Conservation (phyloP, 2,797 vertebrate genomes). For the Pseudopleuronectes americanus region DNA sequence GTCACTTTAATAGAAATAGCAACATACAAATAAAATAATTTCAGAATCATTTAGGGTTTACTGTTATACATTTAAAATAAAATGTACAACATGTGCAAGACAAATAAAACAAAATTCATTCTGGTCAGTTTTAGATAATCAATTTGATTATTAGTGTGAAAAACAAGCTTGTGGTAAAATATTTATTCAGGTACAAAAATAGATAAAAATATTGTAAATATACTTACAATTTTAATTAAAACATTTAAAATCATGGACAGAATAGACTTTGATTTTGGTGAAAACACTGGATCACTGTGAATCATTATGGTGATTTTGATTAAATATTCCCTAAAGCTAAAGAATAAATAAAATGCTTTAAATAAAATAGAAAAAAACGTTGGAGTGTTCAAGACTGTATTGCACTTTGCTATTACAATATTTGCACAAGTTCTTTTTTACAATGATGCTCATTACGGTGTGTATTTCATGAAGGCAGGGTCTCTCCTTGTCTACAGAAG, state of each 20-base stretch:
- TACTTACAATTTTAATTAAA: constrained; percentile 65
- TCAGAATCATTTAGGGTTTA: no score
- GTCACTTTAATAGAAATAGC: background rate
- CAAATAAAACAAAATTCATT: background rate
- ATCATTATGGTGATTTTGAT: background rate
- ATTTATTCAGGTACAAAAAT: constrained; percentile 76
- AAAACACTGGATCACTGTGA: background rate
- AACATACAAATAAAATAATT: background rate
- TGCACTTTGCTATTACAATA: background rate
- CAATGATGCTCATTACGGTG: constrained; percentile 10
- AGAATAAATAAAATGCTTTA: constrained; percentile 37
- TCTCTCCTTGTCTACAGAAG: no score
- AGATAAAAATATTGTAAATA: constrained; percentile 74
- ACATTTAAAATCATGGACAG: constrained; percentile 34
- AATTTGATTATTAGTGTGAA: background rate
- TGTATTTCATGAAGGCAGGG: background rate
- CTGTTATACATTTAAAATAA: background rate
- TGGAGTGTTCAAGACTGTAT: background rate
- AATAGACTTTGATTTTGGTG: background rate
- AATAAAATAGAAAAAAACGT: background rate
- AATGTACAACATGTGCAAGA: background rate
- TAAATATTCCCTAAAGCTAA: background rate
- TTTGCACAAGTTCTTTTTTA: background rate
- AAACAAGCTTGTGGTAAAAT: constrained; percentile 42
- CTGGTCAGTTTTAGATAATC: background rate